Conservation (phyloP, 2,797 vertebrate genomes). For the Euthynnus affinis region DNA sequence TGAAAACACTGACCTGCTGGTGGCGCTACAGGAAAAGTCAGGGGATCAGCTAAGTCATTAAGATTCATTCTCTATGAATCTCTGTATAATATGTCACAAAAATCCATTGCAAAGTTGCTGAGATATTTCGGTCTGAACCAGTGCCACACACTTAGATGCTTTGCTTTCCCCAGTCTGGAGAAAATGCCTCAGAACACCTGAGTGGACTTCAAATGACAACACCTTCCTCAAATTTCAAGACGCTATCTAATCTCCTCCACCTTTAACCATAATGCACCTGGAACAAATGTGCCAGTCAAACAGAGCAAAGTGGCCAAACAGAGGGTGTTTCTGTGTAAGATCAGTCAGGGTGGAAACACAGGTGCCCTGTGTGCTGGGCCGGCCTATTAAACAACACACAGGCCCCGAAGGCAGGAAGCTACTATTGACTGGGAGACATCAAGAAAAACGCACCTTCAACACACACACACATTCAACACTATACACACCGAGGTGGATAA, state of each 20-base stretch:
- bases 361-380: constrained; percentile 78
- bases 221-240: constrained; percentile 74
- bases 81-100: background rate
- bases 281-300: constrained; percentile 80
- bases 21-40: no score
- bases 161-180: background rate
- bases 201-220: constrained; percentile 67
- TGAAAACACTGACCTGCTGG: no score
- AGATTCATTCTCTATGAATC: background rate
- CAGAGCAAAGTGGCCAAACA: constrained; percentile 74
- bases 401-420: constrained; percentile 83
- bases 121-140: background rate
- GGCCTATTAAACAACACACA: constrained; percentile 79
- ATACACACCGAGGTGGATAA: constrained; percentile 75
- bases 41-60: no score
- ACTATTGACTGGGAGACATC: constrained; percentile 84
- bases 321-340: constrained; percentile 70
- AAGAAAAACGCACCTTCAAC: constrained; percentile 86
- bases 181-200: constrained; percentile 54
- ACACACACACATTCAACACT: constrained; percentile 68
- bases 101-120: background rate
- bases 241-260: constrained; percentile 68
- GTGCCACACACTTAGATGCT: background rate
- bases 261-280: constrained; percentile 67
- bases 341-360: constrained; percentile 72